phyloP scores from a whole-genome alignment of 2,888 invertebrate species.

The Luperina nickerlii region DNA sequence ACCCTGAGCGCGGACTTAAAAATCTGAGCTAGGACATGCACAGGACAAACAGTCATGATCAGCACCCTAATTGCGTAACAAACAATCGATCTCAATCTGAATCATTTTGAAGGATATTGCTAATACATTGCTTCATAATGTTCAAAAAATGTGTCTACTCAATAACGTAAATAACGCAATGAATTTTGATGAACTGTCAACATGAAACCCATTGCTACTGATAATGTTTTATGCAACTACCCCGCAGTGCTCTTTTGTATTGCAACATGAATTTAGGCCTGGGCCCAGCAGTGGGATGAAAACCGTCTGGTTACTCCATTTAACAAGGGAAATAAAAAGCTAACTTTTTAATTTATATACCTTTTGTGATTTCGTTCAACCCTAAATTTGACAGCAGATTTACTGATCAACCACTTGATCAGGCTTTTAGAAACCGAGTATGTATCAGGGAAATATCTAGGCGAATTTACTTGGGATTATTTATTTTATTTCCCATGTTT shows the following conservation, averaged over 20 bases:
- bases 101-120: too few relatives aligned
- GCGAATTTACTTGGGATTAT: constrained; percentile 18
- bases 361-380: constrained; percentile 16
- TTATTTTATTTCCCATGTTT: constrained; percentile 15
- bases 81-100: too few relatives aligned
- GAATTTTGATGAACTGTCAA: too few relatives aligned
- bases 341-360: not conserved
- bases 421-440: constrained; percentile 18
- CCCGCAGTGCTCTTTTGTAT: not conserved
- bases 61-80: too few relatives aligned
- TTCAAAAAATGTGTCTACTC: too few relatives aligned
- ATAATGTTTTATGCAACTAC: too few relatives aligned
- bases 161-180: too few relatives aligned
- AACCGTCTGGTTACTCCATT: not conserved
- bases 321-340: not conserved
- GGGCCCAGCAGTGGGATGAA: not conserved
- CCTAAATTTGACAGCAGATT: constrained; percentile 40
- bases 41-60: not conserved
- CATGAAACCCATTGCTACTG: too few relatives aligned
- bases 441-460: constrained; percentile 31
- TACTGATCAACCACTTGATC: constrained; percentile 46
- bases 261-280: not conserved
- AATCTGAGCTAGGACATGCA: not conserved
- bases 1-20: not conserved
- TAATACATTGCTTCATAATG: too few relatives aligned